Evolutionary conservation across 2,888 invertebrate genomes (phyloP).

Genomic region (Azorinus chamasolen): DNA sequence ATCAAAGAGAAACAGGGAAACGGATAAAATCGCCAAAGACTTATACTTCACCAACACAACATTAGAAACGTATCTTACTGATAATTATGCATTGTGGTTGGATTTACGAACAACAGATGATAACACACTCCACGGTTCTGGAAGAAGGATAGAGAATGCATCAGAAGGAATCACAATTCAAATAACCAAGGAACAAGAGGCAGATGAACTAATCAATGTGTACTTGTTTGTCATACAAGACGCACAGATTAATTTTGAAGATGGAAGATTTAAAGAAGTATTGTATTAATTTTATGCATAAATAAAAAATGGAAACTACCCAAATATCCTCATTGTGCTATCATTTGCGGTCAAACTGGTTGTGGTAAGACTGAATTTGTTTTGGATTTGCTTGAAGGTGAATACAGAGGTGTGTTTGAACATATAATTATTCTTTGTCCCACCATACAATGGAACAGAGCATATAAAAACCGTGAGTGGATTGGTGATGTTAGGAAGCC

Average conservation of each 20-base stretch:
- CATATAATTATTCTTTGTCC: constrained; percentile 55
- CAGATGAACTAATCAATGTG: constrained; percentile 36
- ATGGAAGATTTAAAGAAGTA: constrained; percentile 46
- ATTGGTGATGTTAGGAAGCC: constrained; percentile 37
- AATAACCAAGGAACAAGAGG: constrained; percentile 44
- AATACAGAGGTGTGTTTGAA: constrained; percentile 41
- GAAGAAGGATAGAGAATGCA: constrained; percentile 55
- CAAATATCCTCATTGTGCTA: constrained; percentile 49
- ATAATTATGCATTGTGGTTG: constrained; percentile 49
- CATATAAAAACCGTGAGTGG: constrained; percentile 36
- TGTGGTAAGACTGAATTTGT: constrained; percentile 54
- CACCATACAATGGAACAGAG: constrained; percentile 38
- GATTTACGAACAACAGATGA: constrained; percentile 50
- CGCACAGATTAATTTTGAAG: constrained; percentile 57
- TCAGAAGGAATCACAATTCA: constrained; percentile 53
- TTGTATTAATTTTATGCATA: constrained; percentile 25
- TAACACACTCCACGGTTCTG: constrained; percentile 53
- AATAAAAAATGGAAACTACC: constrained; percentile 29
- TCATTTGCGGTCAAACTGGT: constrained; percentile 46
- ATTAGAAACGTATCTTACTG: constrained; percentile 39
- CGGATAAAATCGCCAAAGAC: constrained; percentile 33
- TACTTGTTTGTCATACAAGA: constrained; percentile 59
- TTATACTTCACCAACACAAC: constrained; percentile 18
- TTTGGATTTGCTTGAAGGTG: constrained; percentile 38
- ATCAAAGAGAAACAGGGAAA: constrained; percentile 30